Conservation (phyloP, 2,797 vertebrate genomes). For the Syngnathus acus region DNA sequence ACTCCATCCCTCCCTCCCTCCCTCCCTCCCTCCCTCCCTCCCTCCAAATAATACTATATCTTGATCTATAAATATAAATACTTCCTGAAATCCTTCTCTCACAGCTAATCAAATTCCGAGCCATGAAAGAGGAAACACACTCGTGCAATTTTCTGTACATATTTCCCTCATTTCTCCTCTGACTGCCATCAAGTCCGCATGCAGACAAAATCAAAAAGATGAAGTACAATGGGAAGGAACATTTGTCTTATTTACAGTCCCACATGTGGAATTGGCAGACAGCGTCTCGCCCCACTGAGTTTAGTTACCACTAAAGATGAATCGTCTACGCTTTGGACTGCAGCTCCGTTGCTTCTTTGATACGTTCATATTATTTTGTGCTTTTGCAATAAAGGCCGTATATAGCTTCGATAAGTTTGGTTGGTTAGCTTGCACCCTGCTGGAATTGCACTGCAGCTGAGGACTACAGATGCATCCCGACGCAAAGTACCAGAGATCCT, state of each 20-base stretch:
- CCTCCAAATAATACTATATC: not conserved
- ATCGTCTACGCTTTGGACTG: not conserved
- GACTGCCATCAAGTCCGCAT: not conserved
- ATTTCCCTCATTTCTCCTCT: not conserved
- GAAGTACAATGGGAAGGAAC: slow-evolving; percentile 1
- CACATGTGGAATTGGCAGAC: slow-evolving; percentile 4
- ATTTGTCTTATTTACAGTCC: slow-evolving; percentile 4
- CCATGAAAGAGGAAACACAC: not conserved
- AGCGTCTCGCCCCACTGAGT: slow-evolving; percentile 4
- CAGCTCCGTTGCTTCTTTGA: slow-evolving; percentile 11
- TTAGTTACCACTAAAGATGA: slow-evolving; percentile 8
- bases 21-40: not conserved
- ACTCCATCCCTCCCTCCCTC: too few species aligned
- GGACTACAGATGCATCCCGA: not conserved
- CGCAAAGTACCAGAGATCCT: not conserved
- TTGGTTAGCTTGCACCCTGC: slow-evolving; percentile 1
- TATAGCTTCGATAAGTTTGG: not conserved
- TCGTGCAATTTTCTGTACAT: not conserved
- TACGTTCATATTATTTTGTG: not conserved
- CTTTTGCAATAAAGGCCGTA: not conserved
- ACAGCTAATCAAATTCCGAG: not conserved
- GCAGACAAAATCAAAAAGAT: slow-evolving; percentile 1
- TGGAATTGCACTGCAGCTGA: not conserved
- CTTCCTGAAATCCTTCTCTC: too few species aligned
- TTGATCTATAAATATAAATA: too few species aligned